A percentile compares a stretch with the other conserved stretches of the same genome.
Conservation (phyloP, 1,140 invertebrate species). For the Drosophila lacertosa region DNA sequence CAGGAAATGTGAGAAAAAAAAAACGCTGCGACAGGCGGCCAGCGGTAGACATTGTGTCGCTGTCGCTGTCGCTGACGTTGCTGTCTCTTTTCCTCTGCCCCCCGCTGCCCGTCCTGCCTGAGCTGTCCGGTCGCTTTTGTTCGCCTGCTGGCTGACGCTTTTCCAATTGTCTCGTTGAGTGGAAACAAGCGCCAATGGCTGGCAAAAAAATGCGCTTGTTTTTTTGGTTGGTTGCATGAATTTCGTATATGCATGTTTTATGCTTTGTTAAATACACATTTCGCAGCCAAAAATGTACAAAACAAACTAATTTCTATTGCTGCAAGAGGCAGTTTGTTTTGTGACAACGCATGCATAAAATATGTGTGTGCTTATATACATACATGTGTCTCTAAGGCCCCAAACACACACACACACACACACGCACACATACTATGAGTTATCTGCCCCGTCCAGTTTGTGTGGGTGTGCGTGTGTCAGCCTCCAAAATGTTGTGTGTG, state of each 20-base stretch:
- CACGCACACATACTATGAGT: constrained; percentile 14
- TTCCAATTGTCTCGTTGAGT: constrained; percentile 22
- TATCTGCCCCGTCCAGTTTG: constrained; percentile 16
- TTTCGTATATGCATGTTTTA: constrained; percentile 10
- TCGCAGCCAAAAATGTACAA: constrained; percentile 37
- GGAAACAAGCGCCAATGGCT: constrained; percentile 8
- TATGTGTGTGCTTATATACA: constrained; percentile 36
- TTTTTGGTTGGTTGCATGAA: constrained; percentile 20
- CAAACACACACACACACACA: constrained; percentile 19
- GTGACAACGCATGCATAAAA: constrained; percentile 70
- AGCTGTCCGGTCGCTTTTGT: constrained; percentile 25
- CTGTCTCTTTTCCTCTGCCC: constrained; percentile 1
- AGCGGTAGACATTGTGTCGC: constrained; percentile 61
- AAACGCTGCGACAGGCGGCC: constrained; percentile 29
- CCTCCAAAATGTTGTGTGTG: constrained; percentile 17
- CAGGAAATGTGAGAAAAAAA: constrained; percentile 9
- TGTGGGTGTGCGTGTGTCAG: constrained; percentile 26
- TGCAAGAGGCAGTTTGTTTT: constrained; percentile 40
- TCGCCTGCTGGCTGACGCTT: constrained; percentile 4
- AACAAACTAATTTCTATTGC: constrained; percentile 68
- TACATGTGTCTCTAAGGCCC: constrained; percentile 14
- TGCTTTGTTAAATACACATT: constrained; percentile 49
- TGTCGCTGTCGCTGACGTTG: constrained; percentile 41
- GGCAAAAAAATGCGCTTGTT: constrained; percentile 24
- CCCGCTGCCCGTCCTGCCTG: not conserved